A percentile compares a stretch with the other conserved stretches of the same genome.
These are phyloP conservation scores for Mirza zaza DNA, from an alignment of 2,113 vertebrate species.

Conservation along the genomic window DNA sequence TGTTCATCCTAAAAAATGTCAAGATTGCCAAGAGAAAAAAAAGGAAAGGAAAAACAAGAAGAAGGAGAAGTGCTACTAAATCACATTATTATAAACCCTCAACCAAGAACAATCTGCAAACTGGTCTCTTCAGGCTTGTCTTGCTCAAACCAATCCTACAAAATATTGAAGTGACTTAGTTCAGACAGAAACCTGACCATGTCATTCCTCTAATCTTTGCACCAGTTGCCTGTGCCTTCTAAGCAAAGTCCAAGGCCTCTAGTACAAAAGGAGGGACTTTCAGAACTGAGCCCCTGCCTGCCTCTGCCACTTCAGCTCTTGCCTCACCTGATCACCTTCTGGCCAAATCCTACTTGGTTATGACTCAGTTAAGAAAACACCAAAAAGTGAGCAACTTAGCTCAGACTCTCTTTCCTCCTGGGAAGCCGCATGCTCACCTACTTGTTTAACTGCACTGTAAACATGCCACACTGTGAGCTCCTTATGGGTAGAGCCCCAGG, in stretches of 20 bases:
- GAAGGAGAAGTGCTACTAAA: background rate
- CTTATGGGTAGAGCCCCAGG: background rate
- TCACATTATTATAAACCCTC: background rate
- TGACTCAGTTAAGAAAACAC: background rate
- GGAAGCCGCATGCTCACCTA: background rate
- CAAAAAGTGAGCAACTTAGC: background rate
- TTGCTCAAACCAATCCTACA: background rate
- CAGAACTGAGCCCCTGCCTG: background rate
- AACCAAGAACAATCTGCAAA: background rate
- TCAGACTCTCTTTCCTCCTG: background rate
- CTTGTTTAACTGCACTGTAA: background rate
- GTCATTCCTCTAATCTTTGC: background rate
- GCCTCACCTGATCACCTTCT: background rate
- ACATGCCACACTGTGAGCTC: background rate
- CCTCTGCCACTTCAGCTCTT: background rate
- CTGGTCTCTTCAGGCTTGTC: background rate
- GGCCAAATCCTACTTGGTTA: background rate
- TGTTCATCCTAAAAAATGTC: background rate
- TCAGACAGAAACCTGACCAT: background rate
- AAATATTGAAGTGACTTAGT: background rate
- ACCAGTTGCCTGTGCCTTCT: background rate
- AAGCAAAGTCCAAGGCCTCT: background rate
- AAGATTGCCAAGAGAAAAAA: background rate
- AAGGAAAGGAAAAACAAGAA: background rate
- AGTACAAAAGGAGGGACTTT: background rate